A percentile compares a stretch with the other conserved stretches of the same genome.
Conservation (phyloP, 2,113 vertebrate species). For the Petroica traversi region DNA sequence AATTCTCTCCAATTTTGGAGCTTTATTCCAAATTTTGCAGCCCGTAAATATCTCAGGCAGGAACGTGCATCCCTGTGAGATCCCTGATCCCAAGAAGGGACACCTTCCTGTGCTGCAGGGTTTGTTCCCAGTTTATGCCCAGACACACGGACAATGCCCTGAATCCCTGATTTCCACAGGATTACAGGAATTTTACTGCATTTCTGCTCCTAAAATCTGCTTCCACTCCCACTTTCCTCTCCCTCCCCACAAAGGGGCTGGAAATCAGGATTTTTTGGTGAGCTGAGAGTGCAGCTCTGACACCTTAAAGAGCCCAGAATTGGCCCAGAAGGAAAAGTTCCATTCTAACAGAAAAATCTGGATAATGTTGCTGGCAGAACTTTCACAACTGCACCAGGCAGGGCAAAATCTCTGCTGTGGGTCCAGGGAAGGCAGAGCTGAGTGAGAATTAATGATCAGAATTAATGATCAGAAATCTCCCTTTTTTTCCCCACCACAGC, state of each 20-base stretch:
- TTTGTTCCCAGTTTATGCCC: rapidly evolving
- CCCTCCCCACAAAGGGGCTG: rapidly evolving
- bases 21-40: not conserved
- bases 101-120: not conserved
- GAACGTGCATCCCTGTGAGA: not conserved
- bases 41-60: not conserved
- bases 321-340: not conserved
- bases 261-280: not conserved
- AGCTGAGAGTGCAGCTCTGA: not conserved
- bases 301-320: not conserved
- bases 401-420: too few species aligned
- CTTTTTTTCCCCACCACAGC: too few species aligned
- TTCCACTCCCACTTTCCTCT: too few species aligned
- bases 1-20: not conserved
- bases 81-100: not conserved
- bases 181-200: not conserved
- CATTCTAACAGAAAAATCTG: not conserved
- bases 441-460: too few species aligned
- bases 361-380: not conserved
- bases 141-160: rapidly evolving
- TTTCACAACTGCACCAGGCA: too few species aligned
- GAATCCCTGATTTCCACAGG: not conserved
- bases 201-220: not conserved
- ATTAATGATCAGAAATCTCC: too few species aligned
- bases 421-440: too few species aligned